phyloP scores from a whole-genome alignment of 2,888 invertebrate species.

The Polyommatus icarus region DNA sequence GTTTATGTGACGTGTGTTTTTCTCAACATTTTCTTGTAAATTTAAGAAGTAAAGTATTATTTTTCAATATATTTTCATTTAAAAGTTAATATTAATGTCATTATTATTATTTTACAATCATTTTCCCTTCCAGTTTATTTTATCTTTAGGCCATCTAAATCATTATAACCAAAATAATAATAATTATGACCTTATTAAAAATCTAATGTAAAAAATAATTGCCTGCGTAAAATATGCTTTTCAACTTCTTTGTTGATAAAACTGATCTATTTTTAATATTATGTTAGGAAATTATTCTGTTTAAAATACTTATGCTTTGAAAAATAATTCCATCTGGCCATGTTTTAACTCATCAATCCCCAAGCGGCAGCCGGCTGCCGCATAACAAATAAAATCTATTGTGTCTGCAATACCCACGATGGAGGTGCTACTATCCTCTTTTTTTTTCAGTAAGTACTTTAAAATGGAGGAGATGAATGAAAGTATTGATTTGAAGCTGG shows the following conservation, averaged over 20 bases:
- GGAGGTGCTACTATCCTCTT: not conserved
- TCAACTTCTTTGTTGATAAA: not conserved
- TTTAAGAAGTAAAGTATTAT: not conserved
- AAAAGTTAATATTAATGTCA: not conserved
- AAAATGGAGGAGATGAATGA: not conserved
- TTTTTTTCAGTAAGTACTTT: not conserved
- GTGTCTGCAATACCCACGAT: too few species aligned
- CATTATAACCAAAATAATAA: conserved; percentile 1
- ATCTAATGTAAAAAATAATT: not conserved
- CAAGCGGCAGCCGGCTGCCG: too few species aligned
- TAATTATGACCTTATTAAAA: not conserved
- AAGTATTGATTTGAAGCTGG: conserved; percentile 34
- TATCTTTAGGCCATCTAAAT: not conserved
- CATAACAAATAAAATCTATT: too few species aligned
- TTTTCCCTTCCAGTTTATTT: not conserved
- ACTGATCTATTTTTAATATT: not conserved
- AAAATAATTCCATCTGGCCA: too few species aligned
- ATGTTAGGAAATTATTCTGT: not conserved
- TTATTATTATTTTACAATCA: not conserved
- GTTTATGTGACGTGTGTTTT: not conserved
- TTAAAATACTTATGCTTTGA: too few species aligned
- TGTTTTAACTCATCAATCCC: too few species aligned
- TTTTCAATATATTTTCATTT: not conserved
- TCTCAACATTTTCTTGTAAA: not conserved
- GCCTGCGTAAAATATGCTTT: not conserved